These are phyloP conservation scores for Dromas ardeola DNA, from an alignment of 2,113 vertebrate species.

Conservation along the genomic window DNA sequence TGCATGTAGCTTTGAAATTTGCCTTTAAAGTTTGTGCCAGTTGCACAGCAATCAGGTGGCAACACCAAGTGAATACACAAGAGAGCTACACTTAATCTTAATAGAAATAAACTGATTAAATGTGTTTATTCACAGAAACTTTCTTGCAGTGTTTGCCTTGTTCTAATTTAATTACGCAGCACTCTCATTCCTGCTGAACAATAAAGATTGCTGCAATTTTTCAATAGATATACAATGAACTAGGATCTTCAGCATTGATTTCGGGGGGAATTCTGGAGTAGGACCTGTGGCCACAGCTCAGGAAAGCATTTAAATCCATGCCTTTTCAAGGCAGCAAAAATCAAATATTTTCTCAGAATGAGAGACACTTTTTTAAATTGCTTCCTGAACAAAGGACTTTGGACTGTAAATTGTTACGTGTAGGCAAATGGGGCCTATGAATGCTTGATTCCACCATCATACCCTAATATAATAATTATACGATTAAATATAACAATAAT, in stretches of 20 bases:
- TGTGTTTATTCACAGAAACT: not conserved
- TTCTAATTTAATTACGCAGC: constrained; percentile 4
- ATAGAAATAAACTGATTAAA: constrained; percentile 27
- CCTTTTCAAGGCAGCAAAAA: not conserved
- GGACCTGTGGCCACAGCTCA: not conserved
- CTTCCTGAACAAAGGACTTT: not conserved
- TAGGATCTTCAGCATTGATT: not conserved
- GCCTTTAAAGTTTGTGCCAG: not conserved
- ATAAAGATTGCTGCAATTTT: not conserved
- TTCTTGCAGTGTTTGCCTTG: constrained; percentile 2
- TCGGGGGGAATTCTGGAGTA: not conserved
- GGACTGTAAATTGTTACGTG: not conserved
- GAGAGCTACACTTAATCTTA: not conserved
- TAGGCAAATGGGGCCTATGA: not conserved
- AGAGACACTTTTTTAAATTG: not conserved
- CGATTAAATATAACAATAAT: not conserved
- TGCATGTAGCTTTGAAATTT: constrained; percentile 9
- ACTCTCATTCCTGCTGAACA: not conserved
- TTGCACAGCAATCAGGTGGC: not conserved
- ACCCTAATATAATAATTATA: not conserved
- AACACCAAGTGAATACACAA: not conserved
- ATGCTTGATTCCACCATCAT: not conserved
- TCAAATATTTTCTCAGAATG: not conserved
- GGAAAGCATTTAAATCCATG: not conserved
- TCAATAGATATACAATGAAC: not conserved